Evolutionary conservation across 2,797 vertebrate genomes (phyloP).

Genomic region (Paratrypauchen microcephalus): DNA sequence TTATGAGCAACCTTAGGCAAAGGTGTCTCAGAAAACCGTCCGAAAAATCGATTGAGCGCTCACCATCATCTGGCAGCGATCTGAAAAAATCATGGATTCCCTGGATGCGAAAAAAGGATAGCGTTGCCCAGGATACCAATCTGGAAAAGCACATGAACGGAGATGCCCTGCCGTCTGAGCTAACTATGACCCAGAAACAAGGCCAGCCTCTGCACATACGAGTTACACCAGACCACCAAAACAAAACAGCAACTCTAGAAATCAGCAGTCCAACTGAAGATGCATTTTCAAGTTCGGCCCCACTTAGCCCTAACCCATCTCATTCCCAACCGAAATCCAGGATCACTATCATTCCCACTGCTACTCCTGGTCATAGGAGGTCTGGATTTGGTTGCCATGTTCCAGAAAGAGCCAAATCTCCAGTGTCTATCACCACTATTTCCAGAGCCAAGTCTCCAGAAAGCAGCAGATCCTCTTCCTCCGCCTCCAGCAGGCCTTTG

Average conservation of each 20-base stretch:
- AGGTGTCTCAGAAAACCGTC: slow-evolving; percentile 86
- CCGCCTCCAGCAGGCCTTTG: slow-evolving; percentile 76
- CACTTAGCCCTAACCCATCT: slow-evolving; percentile 86
- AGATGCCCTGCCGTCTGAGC: slow-evolving; percentile 73
- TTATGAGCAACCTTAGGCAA: slow-evolving; percentile 94
- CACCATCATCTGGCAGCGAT: slow-evolving; percentile 86
- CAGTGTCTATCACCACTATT: slow-evolving; percentile 91
- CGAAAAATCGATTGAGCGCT: slow-evolving; percentile 85
- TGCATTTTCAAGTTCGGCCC: slow-evolving; percentile 86
- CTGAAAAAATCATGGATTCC: slow-evolving; percentile 97
- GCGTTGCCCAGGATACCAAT: slow-evolving; percentile 59
- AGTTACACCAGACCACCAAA: slow-evolving; percentile 92
- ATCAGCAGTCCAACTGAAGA: slow-evolving; percentile 89
- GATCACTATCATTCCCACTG: slow-evolving; percentile 93
- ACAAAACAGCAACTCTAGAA: slow-evolving; percentile 90
- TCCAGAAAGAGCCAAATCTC: slow-evolving; percentile 88
- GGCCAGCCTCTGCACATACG: slow-evolving; percentile 94
- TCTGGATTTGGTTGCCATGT: slow-evolving; percentile 70
- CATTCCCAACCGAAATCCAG: slow-evolving; percentile 89
- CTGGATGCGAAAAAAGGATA: slow-evolving; percentile 94
- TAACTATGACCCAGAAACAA: slow-evolving; percentile 87
- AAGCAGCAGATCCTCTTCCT: slow-evolving; percentile 66
- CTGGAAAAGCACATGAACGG: slow-evolving; percentile 81
- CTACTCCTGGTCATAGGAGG: slow-evolving; percentile 80
- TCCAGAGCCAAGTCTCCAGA: slow-evolving; percentile 90